Conservation (phyloP, 2,797 vertebrate species). For the Champsocephalus esox region DNA sequence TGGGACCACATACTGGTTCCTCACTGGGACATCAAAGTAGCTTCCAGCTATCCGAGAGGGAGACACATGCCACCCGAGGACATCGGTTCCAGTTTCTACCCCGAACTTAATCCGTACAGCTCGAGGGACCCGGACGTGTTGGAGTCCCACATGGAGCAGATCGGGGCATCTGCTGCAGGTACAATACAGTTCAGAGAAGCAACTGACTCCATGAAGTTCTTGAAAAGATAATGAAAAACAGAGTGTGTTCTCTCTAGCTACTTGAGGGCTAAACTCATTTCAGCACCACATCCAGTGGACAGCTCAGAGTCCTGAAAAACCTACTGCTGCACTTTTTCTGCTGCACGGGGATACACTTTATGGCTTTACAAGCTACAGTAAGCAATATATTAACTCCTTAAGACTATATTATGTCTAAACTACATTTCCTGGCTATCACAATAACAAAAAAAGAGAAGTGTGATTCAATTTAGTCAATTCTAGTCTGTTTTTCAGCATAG, state of each 20-base stretch:
- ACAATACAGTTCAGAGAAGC: slow-evolving; percentile 41
- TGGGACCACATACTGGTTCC: slow-evolving; percentile 94
- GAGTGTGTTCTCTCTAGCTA: slow-evolving; percentile 7
- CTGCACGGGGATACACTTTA: not conserved
- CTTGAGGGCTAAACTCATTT: slow-evolving; percentile 43
- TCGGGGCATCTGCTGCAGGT: slow-evolving; percentile 90
- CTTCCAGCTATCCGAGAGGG: slow-evolving; percentile 92
- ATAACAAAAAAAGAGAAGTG: not conserved
- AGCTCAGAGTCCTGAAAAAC: slow-evolving; percentile 47
- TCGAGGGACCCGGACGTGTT: slow-evolving; percentile 89
- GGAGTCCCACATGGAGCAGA: slow-evolving; percentile 92
- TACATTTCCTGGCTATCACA: not conserved
- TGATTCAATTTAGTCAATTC: not conserved
- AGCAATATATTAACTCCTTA: not conserved
- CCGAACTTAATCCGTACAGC: slow-evolving; percentile 90
- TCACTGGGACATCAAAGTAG: slow-evolving; percentile 94
- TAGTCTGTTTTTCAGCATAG: too few relatives aligned
- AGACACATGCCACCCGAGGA: slow-evolving; percentile 91
- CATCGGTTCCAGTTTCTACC: slow-evolving; percentile 91
- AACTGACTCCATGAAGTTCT: not conserved
- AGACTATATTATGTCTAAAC: not conserved
- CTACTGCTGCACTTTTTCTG: slow-evolving; percentile 1
- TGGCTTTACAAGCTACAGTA: not conserved
- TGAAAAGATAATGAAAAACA: not conserved
- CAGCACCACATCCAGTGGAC: slow-evolving; percentile 78